Evolutionary conservation across 2,888 invertebrate genomes (phyloP), one percentile per base, ranked within the genome.

Genomic region (Adelphocoris suturalis): DNA sequence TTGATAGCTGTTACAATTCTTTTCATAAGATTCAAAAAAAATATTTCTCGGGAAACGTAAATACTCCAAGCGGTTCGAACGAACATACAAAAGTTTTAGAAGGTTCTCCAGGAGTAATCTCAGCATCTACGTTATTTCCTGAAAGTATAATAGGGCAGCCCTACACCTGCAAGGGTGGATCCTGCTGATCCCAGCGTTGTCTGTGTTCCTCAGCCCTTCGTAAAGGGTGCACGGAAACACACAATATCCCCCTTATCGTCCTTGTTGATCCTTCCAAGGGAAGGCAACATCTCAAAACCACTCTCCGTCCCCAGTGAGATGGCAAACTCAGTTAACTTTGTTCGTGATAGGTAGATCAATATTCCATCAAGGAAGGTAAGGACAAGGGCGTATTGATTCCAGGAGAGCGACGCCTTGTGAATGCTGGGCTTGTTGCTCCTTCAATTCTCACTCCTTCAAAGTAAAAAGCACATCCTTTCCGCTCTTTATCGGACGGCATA

Each of bases 281-380:
- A 52, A 13, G 52, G 68, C 68, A 68, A 68, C 68, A 68, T 68
- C 68, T 61, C 61, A 61, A 61, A 61, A 16, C 61, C 61, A 61
- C 61, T 68, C 68, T 68, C 23, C 78, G 27, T 23, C 82, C 19
- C 27, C 82, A 16, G 23, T 52, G 47, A 52, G 52, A 82, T 78
- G 82, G 52, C 82, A 82, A 86, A 86, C 86, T 75, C 68, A 75
- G 75, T 86, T 86, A 86, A 86, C 86, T 86, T 86, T 86, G 48
- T 75, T 75, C 47, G 14, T 86, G 86, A 86, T 86, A 86, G 86
- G 75, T 47, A 75, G 86, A 86, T 86, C 86, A 86, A 86, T 86
- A 86, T 75, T 86, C 86, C 75, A 86, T 86, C 86, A 86, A 47
- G 48, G 75, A 52, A 52, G 52, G 52, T 23, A 52, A n/a, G 82